Evolutionary conservation across 2,113 vertebrate species (phyloP).

Genomic region (Myiozetetes cayanensis): DNA sequence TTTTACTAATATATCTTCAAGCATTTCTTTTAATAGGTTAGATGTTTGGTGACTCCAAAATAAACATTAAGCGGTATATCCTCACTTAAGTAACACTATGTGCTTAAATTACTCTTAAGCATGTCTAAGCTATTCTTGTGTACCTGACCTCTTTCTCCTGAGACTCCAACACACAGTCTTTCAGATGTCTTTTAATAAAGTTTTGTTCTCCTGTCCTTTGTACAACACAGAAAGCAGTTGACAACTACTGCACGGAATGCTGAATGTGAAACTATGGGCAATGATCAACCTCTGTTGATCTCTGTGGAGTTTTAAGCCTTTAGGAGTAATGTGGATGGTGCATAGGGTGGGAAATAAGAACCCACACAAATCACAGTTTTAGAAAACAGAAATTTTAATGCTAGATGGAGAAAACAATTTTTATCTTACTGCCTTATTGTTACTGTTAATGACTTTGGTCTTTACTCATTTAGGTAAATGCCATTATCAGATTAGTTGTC

Average conservation of each 20-base stretch:
- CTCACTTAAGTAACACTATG: neutral
- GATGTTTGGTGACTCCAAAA: neutral
- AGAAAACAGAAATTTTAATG: neutral
- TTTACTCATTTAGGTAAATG: neutral
- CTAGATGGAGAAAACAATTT: neutral
- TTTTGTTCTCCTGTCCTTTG: neutral
- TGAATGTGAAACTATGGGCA: neutral
- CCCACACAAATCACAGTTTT: accelerated
- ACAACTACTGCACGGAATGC: neutral
- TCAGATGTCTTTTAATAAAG: neutral
- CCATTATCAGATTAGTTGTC: constrained; percentile 26
- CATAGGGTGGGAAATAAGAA: neutral
- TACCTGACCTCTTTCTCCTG: neutral
- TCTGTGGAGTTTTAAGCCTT: neutral
- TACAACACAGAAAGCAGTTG: neutral
- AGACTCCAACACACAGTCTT: neutral
- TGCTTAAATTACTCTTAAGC: neutral
- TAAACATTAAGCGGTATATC: neutral
- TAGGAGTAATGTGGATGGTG: neutral
- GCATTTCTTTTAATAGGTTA: neutral
- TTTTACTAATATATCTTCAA: neutral
- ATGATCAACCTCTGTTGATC: neutral
- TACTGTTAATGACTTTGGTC: neutral
- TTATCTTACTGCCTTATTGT: neutral
- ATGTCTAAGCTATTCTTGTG: neutral